These are phyloP conservation scores for Melanchra persicariae DNA, from an alignment of 2,888 invertebrate genomes.

Conservation along the genomic window DNA sequence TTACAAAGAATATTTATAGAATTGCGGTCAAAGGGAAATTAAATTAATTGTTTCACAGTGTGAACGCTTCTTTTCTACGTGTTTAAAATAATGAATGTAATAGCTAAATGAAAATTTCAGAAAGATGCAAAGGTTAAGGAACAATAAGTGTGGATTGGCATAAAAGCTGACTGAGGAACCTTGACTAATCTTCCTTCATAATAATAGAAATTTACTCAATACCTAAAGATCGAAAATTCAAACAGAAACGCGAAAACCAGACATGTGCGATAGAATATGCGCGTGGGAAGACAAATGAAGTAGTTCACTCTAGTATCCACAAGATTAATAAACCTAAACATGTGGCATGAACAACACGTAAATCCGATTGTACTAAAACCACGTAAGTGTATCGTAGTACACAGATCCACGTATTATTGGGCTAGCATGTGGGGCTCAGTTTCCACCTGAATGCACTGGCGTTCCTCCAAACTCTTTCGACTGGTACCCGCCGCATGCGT, in stretches of 20 bases:
- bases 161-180: neutral
- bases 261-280: neutral
- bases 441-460: conserved; percentile 71
- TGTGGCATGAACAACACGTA: conserved; percentile 19
- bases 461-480: conserved; percentile 66
- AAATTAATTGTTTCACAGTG: conserved; percentile 20
- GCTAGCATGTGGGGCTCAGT: conserved; percentile 42
- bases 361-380: conserved; percentile 40
- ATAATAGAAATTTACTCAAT: neutral
- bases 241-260: neutral
- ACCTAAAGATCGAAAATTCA: neutral
- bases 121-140: too few relatives aligned
- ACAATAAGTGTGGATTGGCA: too few relatives aligned
- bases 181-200: neutral
- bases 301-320: conserved; percentile 10
- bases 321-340: conserved; percentile 32
- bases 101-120: neutral
- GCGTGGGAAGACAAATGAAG: conserved; percentile 18
- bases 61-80: conserved; percentile 2
- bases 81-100: neutral
- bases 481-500: conserved; percentile 45
- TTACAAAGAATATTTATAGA: conserved; percentile 48
- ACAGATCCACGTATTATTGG: conserved; percentile 50
- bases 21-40: conserved; percentile 37
- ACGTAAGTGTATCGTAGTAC: conserved; percentile 29